Conservation (phyloP, 30 jellyfish, hydroid and myxozoan species). For the Aurelia coerulea region DNA sequence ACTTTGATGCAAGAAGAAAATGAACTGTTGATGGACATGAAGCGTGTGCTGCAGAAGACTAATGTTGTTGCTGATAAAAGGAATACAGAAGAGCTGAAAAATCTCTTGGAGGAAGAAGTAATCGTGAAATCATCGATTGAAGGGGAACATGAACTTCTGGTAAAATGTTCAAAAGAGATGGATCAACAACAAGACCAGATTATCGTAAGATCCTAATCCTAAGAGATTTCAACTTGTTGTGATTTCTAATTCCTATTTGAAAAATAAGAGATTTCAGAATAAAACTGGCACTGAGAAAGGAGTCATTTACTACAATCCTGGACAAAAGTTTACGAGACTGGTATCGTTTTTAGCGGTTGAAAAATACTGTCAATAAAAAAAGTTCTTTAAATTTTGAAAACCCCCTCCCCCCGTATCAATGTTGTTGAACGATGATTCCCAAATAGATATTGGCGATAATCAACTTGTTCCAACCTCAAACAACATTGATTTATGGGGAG, state of each 20-base stretch:
- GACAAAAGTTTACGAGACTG: no score
- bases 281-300: no score
- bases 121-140: slow-evolving; percentile 45
- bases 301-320: no score
- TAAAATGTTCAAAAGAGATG: neutral
- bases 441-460: no score
- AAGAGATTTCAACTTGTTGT: neutral
- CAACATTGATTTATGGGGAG: no score
- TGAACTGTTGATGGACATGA: slow-evolving; percentile 73
- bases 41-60: slow-evolving; percentile 58
- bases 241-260: neutral
- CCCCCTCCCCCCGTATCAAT: no score
- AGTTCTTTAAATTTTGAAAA: no score
- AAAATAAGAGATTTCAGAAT: no score
- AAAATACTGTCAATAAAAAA: no score
- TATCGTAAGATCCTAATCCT: slow-evolving; percentile 4
- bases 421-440: no score
- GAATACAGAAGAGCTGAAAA: slow-evolving; percentile 24
- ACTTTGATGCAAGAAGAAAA: slow-evolving; percentile 66
- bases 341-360: no score
- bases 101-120: slow-evolving; percentile 66
- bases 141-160: slow-evolving; percentile 14
- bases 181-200: slow-evolving; percentile 23
- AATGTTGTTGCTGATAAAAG: slow-evolving; percentile 45
- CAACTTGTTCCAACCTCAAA: no score